Base-by-base conservation (phyloP, 1,140 invertebrate species). In the Aradophagus sp. region DNA sequence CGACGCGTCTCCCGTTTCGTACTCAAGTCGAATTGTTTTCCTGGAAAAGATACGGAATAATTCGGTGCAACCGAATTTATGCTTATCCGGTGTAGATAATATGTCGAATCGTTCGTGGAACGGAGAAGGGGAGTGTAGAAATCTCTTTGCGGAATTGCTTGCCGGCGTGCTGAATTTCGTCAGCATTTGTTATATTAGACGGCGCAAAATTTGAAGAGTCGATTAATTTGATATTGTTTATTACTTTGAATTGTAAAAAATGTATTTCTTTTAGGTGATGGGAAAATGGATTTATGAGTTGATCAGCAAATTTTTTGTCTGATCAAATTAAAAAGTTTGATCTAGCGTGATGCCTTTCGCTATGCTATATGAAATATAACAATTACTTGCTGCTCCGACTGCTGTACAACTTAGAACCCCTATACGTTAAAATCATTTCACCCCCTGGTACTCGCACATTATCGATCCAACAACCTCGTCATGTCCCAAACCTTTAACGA, bases 11-110 rank as follows among this genome's bases (percentile, higher is more conserved):
- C 20, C 10, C 11, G 38, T 26, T 35, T 44, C 19, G 20, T n/a
- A 26, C 45, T 27, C 17, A 29, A 29, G 31, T 50, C 35, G 26
- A 63, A 70, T 27, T 19, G 17, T 55, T 74, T 74, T 67, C 50
- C 23, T 7, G 38, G 38, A 42, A 55, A 55, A 34, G 38, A 55
- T 55, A 55, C n/a, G n/a, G n/a, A n/a, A n/a, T 5, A 5, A 5
- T n/a, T 2, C 1, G 27, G 15, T 39, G 27, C 45, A 56, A 56
- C 15, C 39, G 44, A 56, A 56, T 41, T 44, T 41, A 36, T 31
- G 20, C 39, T 56, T 56, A 56, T 56, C 53, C 39, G 39, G 53
- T 56, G 44, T 45, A 45, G 53, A 44, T 45, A 45, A 45, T 56
- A 32, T 13, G 26, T 27, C n/a, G 36, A 2, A 14, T 50, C 19